phyloP scores from a whole-genome alignment of 2,888 invertebrate species.

The Nycteola revayana region DNA sequence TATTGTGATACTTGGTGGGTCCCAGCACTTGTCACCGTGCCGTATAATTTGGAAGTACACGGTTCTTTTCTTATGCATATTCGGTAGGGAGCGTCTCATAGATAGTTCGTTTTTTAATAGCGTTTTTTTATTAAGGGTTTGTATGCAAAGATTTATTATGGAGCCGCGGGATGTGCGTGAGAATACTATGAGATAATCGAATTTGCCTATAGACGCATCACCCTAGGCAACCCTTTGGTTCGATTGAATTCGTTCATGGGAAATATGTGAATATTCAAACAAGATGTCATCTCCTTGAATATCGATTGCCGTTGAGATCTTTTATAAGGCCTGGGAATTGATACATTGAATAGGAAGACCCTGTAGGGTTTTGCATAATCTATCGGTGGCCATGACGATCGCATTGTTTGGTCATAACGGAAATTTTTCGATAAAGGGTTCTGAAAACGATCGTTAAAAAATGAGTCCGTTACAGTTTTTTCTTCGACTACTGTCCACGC shows the following conservation, averaged over 20 bases:
- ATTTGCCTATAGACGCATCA: constrained; percentile 78
- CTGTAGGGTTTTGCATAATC: constrained; percentile 76
- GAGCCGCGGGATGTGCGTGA: constrained; percentile 75
- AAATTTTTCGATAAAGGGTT: constrained; percentile 64
- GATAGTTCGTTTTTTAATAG: constrained; percentile 78
- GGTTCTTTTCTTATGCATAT: constrained; percentile 76
- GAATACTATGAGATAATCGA: constrained; percentile 78
- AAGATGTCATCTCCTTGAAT: constrained; percentile 81
- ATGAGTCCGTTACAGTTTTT: constrained; percentile 68
- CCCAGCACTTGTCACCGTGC: constrained; percentile 74
- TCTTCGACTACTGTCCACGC: constrained; percentile 58
- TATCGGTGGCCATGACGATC: constrained; percentile 57
- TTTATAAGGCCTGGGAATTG: constrained; percentile 77
- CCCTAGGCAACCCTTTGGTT: constrained; percentile 68
- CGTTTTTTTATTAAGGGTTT: constrained; percentile 66
- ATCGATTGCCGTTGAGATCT: constrained; percentile 76
- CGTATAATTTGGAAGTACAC: constrained; percentile 78
- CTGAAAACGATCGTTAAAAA: constrained; percentile 64
- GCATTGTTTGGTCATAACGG: constrained; percentile 70
- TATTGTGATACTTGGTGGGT: constrained; percentile 51
- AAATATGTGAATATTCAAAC: constrained; percentile 79
- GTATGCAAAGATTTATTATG: constrained; percentile 81
- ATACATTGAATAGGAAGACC: constrained; percentile 76
- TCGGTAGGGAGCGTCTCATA: constrained; percentile 65
- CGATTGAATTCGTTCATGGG: constrained; percentile 69